These are phyloP conservation scores for Acrossocheilus fasciatus DNA, from an alignment of 2,797 vertebrate genomes.

Conservation along the genomic window DNA sequence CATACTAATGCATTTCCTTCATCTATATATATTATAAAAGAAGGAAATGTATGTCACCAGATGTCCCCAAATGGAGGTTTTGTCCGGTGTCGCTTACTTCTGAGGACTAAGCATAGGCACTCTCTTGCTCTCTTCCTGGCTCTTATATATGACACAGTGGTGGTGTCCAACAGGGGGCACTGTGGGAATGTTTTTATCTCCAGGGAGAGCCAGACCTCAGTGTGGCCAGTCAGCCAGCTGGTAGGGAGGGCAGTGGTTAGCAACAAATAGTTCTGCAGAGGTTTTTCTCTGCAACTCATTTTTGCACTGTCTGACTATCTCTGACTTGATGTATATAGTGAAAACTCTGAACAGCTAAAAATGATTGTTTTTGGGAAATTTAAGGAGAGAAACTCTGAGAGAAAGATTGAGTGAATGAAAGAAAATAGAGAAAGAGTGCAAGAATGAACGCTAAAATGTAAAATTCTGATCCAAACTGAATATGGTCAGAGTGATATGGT, in stretches of 20 bases:
- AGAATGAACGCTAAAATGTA: neutral
- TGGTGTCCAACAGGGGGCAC: constrained; percentile 80
- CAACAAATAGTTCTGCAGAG: constrained; percentile 55
- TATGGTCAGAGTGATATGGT: neutral
- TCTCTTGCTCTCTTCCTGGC: neutral
- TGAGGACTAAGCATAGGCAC: neutral
- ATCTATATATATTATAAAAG: neutral
- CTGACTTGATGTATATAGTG: constrained; percentile 51
- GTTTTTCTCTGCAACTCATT: constrained; percentile 49
- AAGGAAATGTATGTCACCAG: neutral
- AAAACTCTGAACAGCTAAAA: constrained; percentile 33
- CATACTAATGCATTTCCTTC: neutral
- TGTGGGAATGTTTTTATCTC: constrained; percentile 78
- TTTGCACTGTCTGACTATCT: constrained; percentile 47
- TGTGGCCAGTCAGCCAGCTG: constrained; percentile 48
- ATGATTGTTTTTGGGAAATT: neutral
- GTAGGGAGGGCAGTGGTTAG: constrained; percentile 54
- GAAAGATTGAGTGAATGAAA: neutral
- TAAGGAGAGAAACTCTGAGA: neutral
- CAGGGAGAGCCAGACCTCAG: constrained; percentile 62
- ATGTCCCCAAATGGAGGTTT: neutral
- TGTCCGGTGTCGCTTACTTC: neutral
- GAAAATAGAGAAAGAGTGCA: neutral
- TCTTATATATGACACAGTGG: constrained; percentile 5
- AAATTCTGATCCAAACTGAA: neutral